Evolutionary conservation across 2,888 invertebrate genomes (phyloP).

Genomic region (Habroteleia sp.): DNA sequence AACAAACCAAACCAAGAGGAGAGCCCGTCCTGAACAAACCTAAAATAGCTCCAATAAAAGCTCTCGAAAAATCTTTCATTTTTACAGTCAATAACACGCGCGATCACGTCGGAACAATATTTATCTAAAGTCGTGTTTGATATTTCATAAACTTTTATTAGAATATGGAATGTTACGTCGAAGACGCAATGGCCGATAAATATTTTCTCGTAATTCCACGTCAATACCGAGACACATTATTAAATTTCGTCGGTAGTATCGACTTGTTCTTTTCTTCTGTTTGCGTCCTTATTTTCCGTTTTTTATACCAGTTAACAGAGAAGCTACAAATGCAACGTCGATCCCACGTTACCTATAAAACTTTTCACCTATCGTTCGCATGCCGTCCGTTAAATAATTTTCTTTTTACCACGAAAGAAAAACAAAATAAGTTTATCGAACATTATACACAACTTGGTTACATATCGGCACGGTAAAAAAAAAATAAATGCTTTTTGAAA

Average conservation of each 20-base stretch:
- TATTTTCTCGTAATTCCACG: constrained; percentile 38
- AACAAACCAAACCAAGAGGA: constrained; percentile 3
- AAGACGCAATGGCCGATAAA: constrained; percentile 41
- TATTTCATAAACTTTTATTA: constrained; percentile 62
- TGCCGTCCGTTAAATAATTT: constrained; percentile 51
- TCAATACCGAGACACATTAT: constrained; percentile 37
- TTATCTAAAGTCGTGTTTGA: constrained; percentile 58
- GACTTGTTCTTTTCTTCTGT: constrained; percentile 3
- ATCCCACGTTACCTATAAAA: constrained; percentile 58
- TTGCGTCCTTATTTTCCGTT: constrained; percentile 6
- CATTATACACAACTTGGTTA: constrained; percentile 42
- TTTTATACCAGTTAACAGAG: constrained; percentile 30
- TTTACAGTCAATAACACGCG: constrained; percentile 58
- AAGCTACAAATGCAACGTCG: constrained; percentile 47
- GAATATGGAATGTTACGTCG: constrained; percentile 38
- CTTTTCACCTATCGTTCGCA: constrained; percentile 48
- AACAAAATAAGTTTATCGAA: constrained; percentile 36
- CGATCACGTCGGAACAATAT: constrained; percentile 52
- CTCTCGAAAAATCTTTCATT: constrained; percentile 57
- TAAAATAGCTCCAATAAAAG: constrained; percentile 42
- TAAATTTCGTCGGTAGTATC: constrained; percentile 45
- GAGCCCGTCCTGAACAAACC: constrained; percentile 3
- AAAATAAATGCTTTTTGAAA: too few relatives aligned
- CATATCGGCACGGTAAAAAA: too few relatives aligned
- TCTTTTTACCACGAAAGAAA: constrained; percentile 27